These are phyloP conservation scores for Pogoniulus pusillus DNA, from an alignment of 2,797 vertebrate species.

Conservation along the genomic window DNA sequence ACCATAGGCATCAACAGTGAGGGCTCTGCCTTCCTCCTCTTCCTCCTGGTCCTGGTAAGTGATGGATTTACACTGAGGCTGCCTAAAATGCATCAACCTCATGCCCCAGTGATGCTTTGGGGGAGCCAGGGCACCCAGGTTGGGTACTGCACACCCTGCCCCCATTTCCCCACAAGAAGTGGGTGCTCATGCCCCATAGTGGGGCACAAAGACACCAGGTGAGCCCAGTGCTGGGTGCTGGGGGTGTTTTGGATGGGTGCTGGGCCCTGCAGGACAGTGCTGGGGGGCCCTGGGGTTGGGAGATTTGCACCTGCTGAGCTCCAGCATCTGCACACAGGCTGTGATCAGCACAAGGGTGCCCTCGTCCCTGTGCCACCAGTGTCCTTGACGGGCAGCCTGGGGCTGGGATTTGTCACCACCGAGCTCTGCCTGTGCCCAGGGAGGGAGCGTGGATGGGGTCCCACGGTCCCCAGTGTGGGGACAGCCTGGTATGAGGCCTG, in stretches of 20 bases:
- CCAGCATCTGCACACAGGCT: background rate
- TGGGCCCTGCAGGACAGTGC: background rate
- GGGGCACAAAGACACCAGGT: background rate
- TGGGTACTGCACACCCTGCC: background rate
- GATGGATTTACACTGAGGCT: fast-evolving
- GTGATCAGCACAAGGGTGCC: fast-evolving
- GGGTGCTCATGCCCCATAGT: fast-evolving
- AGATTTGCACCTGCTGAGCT: fast-evolving
- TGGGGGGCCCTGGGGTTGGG: fast-evolving
- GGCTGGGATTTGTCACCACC: background rate
- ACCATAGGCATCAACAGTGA: background rate
- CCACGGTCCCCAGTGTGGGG: fast-evolving
- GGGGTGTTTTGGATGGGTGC: background rate
- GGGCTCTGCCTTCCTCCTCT: background rate
- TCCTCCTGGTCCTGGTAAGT: fast-evolving
- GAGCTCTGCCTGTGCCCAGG: background rate
- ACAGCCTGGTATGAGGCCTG: too few species aligned
- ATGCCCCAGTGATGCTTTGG: background rate
- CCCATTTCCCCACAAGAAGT: background rate
- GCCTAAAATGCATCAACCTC: background rate
- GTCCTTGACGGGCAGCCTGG: background rate
- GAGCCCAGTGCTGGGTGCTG: fast-evolving
- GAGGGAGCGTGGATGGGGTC: fast-evolving
- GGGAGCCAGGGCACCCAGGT: too few species aligned
- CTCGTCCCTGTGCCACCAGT: fast-evolving